A percentile compares a stretch with the other conserved stretches of the same genome.
phyloP scores from a whole-genome alignment of 64 coral and sea anemone genomes.

The Actinia tenebrosa region DNA sequence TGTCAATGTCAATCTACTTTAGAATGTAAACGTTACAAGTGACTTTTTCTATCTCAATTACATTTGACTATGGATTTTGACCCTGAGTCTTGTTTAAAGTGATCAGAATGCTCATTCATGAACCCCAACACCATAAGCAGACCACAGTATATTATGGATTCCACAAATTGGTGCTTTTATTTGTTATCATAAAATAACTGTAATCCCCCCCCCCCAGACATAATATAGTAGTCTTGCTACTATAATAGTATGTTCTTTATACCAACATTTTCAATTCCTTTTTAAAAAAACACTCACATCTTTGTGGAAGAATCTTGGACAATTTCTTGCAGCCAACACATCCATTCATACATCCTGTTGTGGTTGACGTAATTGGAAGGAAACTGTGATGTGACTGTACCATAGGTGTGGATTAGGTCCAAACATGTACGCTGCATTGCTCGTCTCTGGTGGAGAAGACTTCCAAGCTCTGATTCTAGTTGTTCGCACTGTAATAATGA shows the following conservation, averaged over 20 bases:
- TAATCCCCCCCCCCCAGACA: too few species aligned
- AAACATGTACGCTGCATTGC: slow-evolving; percentile 59
- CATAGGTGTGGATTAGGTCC: slow-evolving; percentile 83
- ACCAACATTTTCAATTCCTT: background rate
- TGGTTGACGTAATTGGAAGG: slow-evolving; percentile 74
- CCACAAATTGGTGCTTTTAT: too few species aligned
- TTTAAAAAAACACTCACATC: slow-evolving; percentile 31
- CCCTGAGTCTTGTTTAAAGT: too few species aligned
- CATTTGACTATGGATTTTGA: background rate
- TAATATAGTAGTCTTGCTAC: too few species aligned
- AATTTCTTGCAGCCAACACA: slow-evolving; percentile 65
- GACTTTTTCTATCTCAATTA: too few species aligned
- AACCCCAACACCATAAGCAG: too few species aligned
- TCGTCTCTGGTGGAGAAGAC: slow-evolving; percentile 78
- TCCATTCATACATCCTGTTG: slow-evolving; percentile 86
- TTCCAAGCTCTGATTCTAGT: slow-evolving; percentile 84
- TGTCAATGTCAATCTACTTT: background rate
- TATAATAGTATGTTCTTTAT: too few species aligned
- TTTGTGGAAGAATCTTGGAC: slow-evolving; percentile 73
- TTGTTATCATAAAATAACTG: too few species aligned
- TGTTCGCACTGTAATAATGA: slow-evolving; percentile 78
- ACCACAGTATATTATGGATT: too few species aligned
- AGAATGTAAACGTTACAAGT: too few species aligned
- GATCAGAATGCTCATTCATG: too few species aligned
- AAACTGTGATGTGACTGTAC: slow-evolving; percentile 88